phyloP scores from a whole-genome alignment of 2,113 vertebrate genomes.

The Pardalotus punctatus region DNA sequence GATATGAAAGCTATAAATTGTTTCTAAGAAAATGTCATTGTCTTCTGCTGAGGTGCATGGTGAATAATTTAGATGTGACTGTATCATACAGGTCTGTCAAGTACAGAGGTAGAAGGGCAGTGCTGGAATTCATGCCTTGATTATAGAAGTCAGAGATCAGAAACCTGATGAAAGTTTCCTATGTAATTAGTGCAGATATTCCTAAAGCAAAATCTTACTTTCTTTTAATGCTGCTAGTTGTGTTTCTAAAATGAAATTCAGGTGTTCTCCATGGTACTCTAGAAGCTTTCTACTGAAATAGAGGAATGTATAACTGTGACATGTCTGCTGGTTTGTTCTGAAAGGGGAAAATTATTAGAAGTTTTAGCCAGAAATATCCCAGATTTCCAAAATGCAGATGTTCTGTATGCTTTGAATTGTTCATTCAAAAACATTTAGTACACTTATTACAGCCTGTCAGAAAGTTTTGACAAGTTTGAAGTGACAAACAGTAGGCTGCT shows the following conservation, averaged over 20 bases:
- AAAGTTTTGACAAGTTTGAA: background rate
- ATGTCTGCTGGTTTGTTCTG: background rate
- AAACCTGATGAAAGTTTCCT: background rate
- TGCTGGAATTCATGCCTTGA: background rate
- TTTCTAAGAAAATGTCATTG: background rate
- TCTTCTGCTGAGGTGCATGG: background rate
- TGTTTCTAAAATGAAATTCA: background rate
- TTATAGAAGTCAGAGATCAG: background rate
- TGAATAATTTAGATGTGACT: background rate
- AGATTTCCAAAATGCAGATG: background rate
- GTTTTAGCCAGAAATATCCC: background rate
- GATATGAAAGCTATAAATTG: background rate
- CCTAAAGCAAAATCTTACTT: background rate
- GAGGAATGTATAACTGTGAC: background rate
- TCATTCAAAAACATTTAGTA: background rate
- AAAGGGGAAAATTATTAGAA: background rate
- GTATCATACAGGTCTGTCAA: background rate
- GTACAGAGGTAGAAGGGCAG: background rate
- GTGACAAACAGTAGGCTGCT: background rate
- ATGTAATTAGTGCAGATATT: background rate
- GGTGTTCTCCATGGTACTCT: background rate
- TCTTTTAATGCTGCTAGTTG: background rate
- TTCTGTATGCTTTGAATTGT: background rate
- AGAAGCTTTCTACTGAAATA: background rate
- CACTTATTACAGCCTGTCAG: background rate